These are phyloP conservation scores for Drosophila cognata DNA, from an alignment of 2,888 invertebrate species.

Conservation along the genomic window DNA sequence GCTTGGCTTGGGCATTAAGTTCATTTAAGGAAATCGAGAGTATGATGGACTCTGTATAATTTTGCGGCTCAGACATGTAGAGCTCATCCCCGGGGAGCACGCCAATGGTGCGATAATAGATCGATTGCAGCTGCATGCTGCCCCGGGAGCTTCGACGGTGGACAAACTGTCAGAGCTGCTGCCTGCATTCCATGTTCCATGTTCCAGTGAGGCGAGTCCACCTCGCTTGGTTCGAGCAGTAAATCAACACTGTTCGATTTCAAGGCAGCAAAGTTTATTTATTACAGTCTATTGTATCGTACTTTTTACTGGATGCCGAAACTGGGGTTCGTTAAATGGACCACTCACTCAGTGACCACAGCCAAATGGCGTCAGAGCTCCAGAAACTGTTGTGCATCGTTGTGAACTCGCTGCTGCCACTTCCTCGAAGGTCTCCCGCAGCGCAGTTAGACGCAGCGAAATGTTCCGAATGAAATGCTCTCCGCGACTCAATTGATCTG, in stretches of 20 bases:
- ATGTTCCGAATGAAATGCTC: conserved; percentile 87
- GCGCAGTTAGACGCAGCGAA: conserved; percentile 92
- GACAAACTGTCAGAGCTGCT: conserved; percentile 87
- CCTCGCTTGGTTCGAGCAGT: conserved; percentile 74
- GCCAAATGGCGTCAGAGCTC: conserved; percentile 88
- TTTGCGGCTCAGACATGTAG: conserved; percentile 84
- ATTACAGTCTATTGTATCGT: no score
- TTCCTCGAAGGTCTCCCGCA: conserved; percentile 96
- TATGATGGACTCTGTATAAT: conserved; percentile 61
- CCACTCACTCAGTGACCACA: conserved; percentile 93
- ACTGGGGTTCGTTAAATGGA: conserved; percentile 93
- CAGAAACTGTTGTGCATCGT: conserved; percentile 86
- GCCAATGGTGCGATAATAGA: conserved; percentile 86
- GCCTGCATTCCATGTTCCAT: conserved; percentile 86
- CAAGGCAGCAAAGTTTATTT: conserved; percentile 66
- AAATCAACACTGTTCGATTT: conserved; percentile 51
- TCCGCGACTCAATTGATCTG: conserved; percentile 83
- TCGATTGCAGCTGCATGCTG: conserved; percentile 86
- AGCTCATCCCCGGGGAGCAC: conserved; percentile 88
- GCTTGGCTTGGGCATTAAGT: conserved; percentile 73
- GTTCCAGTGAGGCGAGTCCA: conserved; percentile 76
- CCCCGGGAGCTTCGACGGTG: conserved; percentile 86
- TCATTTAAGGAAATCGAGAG: conserved; percentile 70
- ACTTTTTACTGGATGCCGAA: conserved; percentile 67
- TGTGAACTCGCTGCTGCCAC: conserved; percentile 88